Evolutionary conservation across 1,140 invertebrate genomes (phyloP), one percentile per base, ranked within the genome.

Genomic region (Drosophila pallidifrons): DNA sequence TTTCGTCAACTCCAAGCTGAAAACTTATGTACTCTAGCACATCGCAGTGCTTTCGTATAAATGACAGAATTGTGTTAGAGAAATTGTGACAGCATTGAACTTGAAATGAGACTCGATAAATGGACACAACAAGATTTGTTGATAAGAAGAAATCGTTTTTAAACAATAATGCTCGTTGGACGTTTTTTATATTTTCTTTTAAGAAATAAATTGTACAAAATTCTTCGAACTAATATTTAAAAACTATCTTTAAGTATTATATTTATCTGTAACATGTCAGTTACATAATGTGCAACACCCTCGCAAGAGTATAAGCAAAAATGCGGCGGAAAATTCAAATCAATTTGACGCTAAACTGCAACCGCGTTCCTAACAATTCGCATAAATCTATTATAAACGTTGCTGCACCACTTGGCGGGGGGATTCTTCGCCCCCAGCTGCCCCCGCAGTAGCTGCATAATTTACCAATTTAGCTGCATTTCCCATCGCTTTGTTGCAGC

Each of bases 281-380:
- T 7, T 41, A 20, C 1, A 0, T 8, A 38, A 52, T 43, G n/a
- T n/a, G 25, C 10, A 15, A 43, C 51, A 43, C 35, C 32, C 35
- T 43, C 0, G 2, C 10, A 13, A 64, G 49, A 54, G 32, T 52
- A 64, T 20, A 25, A n/a, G 30, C 11, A 15, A 72, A 82, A 76
- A 77, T 78, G 75, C 73, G 63, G 73, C 54, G 73, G 69, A 87
- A 87, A 87, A 87, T 88, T 88, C 80, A 88, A 87, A 87, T 88
- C 83, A 87, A 87, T 82, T 88, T 83, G 79, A 25, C 20, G 20
- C 20, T 25, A 25, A 25, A 25, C 83, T 83, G 61, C 82, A 81
- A 71, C 64, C 61, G 66, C 61, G 46, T 70, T 59, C 25, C 59
- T 73, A 38, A 32, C 46, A 52, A 68, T 64, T 72, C 69, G 64